Evolutionary conservation across 1,140 invertebrate genomes (phyloP), one percentile per base, ranked within the genome.

Genomic region (Leptinotarsa lineolata): DNA sequence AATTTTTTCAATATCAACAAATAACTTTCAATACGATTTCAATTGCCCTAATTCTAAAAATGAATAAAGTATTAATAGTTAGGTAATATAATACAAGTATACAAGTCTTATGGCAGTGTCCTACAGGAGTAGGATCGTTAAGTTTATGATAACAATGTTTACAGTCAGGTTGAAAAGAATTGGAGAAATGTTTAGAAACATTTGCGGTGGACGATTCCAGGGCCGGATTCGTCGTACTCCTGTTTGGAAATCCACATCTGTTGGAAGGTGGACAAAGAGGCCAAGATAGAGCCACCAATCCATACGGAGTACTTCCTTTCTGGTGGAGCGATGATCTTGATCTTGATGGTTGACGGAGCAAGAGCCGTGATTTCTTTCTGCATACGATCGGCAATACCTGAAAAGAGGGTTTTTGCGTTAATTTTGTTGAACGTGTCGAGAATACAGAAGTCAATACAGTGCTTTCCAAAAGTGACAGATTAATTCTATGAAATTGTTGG

Each of bases 181-280:
- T 21, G 0, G 18, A 8, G 60, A 63, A 63, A 63, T 30, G 60
- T 75, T 94, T 96, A 97, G 91, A 97, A 97, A 89, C 95, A 97
- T 88, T 97, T 97, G 88, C 95, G 92, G 91, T 97, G 95, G 77
- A 97, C 95, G 85, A 97, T 96, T 83, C 92, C 93, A 78, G 95
- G 95, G 78, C 95, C 95, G 81, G 94, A 95, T 85, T 97, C 95
- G 86, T 97, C 95, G 87, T 97, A 97, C 85, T 97, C 95, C 86
- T 96, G 94, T 85, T 97, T 97, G 82, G 93, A 94, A 88, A 97
- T 97, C 95, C 96, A 97, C 94, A 95, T 95, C 86, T 93, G 92
- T 85, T 95, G 93, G 93, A 95, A 95, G 86, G 93, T 95, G 78
- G 93, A 94, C 24, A 95, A 86, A 6, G 93, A 95, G 65, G 93